phyloP scores from a whole-genome alignment of 2,113 vertebrate species.

The Onychostruthus taczanowskii region DNA sequence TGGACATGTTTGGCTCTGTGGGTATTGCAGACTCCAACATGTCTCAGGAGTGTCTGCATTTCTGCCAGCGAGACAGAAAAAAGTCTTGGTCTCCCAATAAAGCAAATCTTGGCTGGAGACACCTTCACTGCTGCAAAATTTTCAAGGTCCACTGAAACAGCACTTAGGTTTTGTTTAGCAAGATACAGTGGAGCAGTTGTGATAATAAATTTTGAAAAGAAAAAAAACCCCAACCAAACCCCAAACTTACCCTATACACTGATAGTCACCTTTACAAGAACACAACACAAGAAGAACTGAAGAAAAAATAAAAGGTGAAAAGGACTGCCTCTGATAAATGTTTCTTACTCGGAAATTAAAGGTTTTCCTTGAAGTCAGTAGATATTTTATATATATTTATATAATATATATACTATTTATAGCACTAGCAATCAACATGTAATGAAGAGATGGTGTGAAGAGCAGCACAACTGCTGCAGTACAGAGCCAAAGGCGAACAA shows the following conservation, averaged over 20 bases:
- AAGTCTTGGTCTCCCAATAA: not conserved
- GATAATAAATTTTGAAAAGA: not conserved
- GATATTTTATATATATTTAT: conserved; percentile 24
- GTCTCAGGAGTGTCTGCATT: conserved; percentile 1
- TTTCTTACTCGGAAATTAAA: not conserved
- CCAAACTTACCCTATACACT: not conserved
- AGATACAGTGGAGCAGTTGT: not conserved
- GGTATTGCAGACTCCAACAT: not conserved
- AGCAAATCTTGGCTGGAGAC: not conserved
- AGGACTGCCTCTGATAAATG: not conserved
- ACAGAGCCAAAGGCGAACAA: not conserved
- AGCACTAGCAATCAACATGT: conserved; percentile 5
- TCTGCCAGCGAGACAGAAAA: not conserved
- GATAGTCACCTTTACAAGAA: conserved; percentile 27
- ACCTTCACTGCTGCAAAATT: not conserved
- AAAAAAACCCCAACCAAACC: not conserved
- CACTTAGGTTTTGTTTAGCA: not conserved
- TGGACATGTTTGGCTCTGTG: not conserved
- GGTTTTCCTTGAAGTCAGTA: conserved; percentile 16
- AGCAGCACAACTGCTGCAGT: not conserved
- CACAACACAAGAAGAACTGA: conserved; percentile 30
- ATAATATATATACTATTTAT: conserved; percentile 60
- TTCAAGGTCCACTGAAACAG: not conserved
- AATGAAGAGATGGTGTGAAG: not conserved
- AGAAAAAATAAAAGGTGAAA: not conserved